Evolutionary conservation across 2,113 vertebrate genomes (phyloP), one percentile per base, ranked within the genome.

Genomic region (Eidolon helvum): DNA sequence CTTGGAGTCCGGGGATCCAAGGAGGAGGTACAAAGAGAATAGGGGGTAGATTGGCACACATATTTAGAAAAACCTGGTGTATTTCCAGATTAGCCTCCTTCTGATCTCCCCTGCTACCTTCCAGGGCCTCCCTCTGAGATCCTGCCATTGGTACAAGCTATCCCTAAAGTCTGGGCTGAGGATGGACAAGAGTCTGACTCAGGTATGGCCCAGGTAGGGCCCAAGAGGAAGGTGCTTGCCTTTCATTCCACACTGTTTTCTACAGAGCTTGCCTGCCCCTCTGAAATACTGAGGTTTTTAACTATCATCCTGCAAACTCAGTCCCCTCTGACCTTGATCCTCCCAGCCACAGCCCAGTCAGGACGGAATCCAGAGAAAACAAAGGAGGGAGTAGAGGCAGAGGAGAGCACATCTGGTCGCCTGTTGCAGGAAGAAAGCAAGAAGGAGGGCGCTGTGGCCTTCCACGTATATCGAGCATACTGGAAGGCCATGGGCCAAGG

Each of bases 391-490:
- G 91, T 79, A 43, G 98, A 98, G 63, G 95, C 97, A 10, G 38
- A 94, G 78, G 90, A 40, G 22, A 95, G 93, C 28, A 88, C 30
- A 0, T 92, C 77, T 7, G 77, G 97, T 43, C 88, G 92, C 28
- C 90, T 98, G 7, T 89, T 86, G 57, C 98, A 97, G 75, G 99
- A 98, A 40, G 99, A 99, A 97, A 99, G 99, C 97, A 99, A 99
- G 98, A 99, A 99, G 97, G 98, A 98, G 95, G 99, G 99, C 0
- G 98, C 99, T 0, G 99, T 99, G 96, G 98, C 99, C 45, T 99
- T 99, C 98, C 98, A 97, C 0, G 99, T 99, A 16, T 99, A 99
- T 98, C 96, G n/a, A 40, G 98, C 99, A 0, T 99, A 99, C 97
- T 99, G 99, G 99, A 92, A 77, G 11, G 99, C 99, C 21, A 95